These are phyloP conservation scores for Thalassaphorura encarpata DNA, from an alignment of 1,140 invertebrate genomes.

Conservation along the genomic window DNA sequence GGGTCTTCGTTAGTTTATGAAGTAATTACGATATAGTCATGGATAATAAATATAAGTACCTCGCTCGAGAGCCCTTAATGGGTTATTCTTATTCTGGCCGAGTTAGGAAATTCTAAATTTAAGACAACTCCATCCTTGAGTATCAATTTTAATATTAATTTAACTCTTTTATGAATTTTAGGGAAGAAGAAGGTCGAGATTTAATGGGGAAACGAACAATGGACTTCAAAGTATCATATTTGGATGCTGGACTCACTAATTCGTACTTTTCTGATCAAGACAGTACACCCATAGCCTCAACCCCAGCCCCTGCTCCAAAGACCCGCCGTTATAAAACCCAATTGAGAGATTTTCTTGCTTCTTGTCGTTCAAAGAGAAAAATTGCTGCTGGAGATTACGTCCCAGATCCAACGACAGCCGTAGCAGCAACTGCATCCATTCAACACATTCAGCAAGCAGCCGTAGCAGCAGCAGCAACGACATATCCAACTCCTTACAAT, in stretches of 20 bases:
- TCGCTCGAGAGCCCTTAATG: no score
- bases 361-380: slow-evolving; percentile 81
- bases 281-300: slow-evolving; percentile 38
- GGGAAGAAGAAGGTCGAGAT: slow-evolving; percentile 96
- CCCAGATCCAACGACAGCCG: slow-evolving; percentile 38
- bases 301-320: slow-evolving; percentile 38
- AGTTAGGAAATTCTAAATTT: no score
- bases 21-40: no score
- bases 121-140: background rate
- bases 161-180: slow-evolving; percentile 40
- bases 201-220: slow-evolving; percentile 91
- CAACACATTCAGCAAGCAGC: background rate
- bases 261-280: slow-evolving; percentile 79
- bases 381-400: slow-evolving; percentile 54
- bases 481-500: slow-evolving; percentile 70
- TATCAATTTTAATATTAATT: background rate
- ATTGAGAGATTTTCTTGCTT: slow-evolving; percentile 80
- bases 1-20: no score
- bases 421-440: background rate
- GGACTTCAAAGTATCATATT: slow-evolving; percentile 97
- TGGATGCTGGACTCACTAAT: slow-evolving; percentile 76
- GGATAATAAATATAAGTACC: no score
- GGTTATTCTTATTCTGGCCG: no score
- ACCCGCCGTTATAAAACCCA: slow-evolving; percentile 86
- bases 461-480: slow-evolving; percentile 49